A percentile compares a stretch with the other conserved stretches of the same genome.
phyloP scores from a whole-genome alignment of 2,113 vertebrate species.

The Cromileptes altivelis region DNA sequence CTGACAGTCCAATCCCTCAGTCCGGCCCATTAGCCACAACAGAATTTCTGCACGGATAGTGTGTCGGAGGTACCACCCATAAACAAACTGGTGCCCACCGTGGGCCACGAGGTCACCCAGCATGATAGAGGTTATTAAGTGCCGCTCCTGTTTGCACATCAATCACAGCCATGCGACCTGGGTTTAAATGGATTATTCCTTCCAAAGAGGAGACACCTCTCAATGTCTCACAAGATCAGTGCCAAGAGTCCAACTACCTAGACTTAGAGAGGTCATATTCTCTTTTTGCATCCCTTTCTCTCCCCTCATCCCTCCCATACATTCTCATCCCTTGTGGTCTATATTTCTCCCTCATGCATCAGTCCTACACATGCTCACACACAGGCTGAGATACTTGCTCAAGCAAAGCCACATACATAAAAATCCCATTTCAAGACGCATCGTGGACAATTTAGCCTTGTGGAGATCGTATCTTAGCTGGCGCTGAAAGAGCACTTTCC shows the following conservation, averaged over 20 bases:
- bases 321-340: constrained; percentile 16
- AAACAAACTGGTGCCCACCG: constrained; percentile 87
- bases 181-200: constrained; percentile 81
- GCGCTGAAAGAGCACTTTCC: constrained; percentile 44
- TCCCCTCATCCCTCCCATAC: constrained; percentile 27
- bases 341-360: constrained; percentile 15
- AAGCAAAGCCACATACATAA: constrained; percentile 41
- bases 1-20: constrained; percentile 96
- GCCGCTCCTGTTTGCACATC: constrained; percentile 75
- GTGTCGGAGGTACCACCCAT: constrained; percentile 87
- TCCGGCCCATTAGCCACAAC: constrained; percentile 86
- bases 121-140: constrained; percentile 86
- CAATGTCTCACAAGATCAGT: constrained; percentile 78
- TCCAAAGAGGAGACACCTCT: constrained; percentile 73
- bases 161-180: constrained; percentile 74
- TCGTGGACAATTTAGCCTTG: constrained; percentile 43
- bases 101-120: constrained; percentile 72
- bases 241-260: constrained; percentile 68
- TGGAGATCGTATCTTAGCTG: constrained; percentile 26
- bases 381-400: constrained; percentile 17
- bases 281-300: constrained; percentile 49
- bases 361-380: neutral
- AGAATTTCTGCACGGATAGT: constrained; percentile 84
- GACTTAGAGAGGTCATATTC: constrained; percentile 70
- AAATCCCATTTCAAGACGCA: constrained; percentile 42